Base-by-base conservation (phyloP, 2,888 invertebrate genomes). In the Tipula confusa region DNA sequence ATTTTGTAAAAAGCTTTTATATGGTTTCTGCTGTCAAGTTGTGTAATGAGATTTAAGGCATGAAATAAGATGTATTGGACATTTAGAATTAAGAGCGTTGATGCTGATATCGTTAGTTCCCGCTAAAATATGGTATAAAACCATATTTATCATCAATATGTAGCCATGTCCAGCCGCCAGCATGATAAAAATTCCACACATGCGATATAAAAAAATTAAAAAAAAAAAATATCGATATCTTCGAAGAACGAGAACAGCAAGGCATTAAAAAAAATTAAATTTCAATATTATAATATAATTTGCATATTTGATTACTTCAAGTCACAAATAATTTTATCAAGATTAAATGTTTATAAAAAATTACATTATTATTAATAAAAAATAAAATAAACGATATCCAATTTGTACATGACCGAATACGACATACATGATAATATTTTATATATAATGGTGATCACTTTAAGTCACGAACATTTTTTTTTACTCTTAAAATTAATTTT, bases 321-420 rank as follows among this genome's bases (percentile, higher is more conserved):
- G 15, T 43, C 15, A 43, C 43, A 43, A 43, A 43, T 43, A 43
- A 43, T 43, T 43, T 43, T 64, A 64, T 64, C 64, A 64, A 64
- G 64, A 64, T 64, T 64, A 64, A 64, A 64, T n/a, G 64, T 64
- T 64, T 64, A 64, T 64, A 64, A 64, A 64, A 64, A 64, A 64
- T 64, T 64, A 64, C 64, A 64, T 64, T 64, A 64, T 64, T 64
- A 64, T 64, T 64, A 64, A 64, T 24, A 48, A 11, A 64, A 18
- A 64, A 64, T 64, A 64, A n/a, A n/a, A 64, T 64, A 64, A 64
- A 64, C 64, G 64, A 64, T 64, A 64, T 64, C 64, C 64, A 64
- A 64, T 64, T 64, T 64, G 64, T 64, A 64, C 9, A 64, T 24
- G 64, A 48, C 48, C 24, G 11, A 33, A 64, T n/a, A 24, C 64